A percentile compares a stretch with the other conserved stretches of the same genome.
Evolutionary conservation across 1,140 invertebrate species (phyloP).

Genomic region (Diabrotica virgifera): DNA sequence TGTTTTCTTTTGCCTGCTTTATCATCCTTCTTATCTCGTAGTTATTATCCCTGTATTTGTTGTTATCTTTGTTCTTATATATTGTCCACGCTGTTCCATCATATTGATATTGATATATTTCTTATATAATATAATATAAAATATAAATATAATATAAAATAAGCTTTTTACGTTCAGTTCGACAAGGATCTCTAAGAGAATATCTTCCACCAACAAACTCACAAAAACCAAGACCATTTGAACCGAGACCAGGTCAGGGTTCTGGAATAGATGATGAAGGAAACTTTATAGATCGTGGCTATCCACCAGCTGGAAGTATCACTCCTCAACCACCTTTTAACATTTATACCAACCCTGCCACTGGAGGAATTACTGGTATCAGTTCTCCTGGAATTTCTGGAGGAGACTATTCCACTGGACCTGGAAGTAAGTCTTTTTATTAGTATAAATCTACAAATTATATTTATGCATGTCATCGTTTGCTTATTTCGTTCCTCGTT

Average conservation of each 20-base stretch:
- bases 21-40: too few species aligned
- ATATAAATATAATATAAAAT: too few species aligned
- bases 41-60: too few species aligned
- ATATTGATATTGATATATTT: too few species aligned
- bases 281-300: slow-evolving; percentile 29
- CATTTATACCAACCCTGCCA: slow-evolving; percentile 26
- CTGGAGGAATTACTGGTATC: slow-evolving; percentile 1
- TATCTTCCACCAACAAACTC: slow-evolving; percentile 62
- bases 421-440: slow-evolving; percentile 6
- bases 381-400: background rate
- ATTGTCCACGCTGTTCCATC: too few species aligned
- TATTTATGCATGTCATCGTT: too few species aligned
- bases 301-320: slow-evolving; percentile 39
- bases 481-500: too few species aligned
- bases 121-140: too few species aligned
- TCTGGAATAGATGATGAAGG: slow-evolving; percentile 10
- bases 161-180: slow-evolving; percentile 52
- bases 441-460: too few species aligned
- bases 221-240: slow-evolving; percentile 65
- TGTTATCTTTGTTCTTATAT: too few species aligned
- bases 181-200: slow-evolving; percentile 55
- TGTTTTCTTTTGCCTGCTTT: too few species aligned
- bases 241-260: slow-evolving; percentile 52
- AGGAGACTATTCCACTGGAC: background rate
- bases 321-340: slow-evolving; percentile 36